phyloP scores from a whole-genome alignment of 2,113 vertebrate species.

The Ammodramus savannarum region DNA sequence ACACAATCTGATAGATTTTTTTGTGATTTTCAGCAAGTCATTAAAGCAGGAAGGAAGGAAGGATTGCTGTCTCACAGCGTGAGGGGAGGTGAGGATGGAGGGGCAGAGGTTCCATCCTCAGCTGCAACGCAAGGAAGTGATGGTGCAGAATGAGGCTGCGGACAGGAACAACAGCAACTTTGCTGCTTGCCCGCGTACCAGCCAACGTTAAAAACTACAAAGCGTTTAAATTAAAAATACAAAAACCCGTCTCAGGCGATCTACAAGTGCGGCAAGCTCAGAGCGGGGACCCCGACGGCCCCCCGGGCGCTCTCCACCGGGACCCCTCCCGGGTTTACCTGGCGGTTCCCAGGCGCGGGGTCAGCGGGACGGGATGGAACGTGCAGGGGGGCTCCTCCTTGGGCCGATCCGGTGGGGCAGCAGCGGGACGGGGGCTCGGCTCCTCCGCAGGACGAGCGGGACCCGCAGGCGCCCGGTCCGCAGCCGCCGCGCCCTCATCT shows the following conservation, averaged over 20 bases:
- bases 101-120: background rate
- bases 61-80: rapidly evolving
- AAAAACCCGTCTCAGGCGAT: background rate
- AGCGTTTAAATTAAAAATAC: rapidly evolving
- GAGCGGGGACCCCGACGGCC: background rate
- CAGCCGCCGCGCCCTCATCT: background rate
- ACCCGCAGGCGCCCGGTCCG: background rate
- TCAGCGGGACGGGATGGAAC: background rate
- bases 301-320: background rate
- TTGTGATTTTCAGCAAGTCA: background rate
- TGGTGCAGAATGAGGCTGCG: background rate
- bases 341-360: background rate
- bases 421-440: background rate
- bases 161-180: background rate
- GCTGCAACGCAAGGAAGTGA: background rate
- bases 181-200: rapidly evolving
- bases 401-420: background rate
- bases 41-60: rapidly evolving
- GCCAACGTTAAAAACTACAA: background rate
- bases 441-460: background rate
- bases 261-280: background rate
- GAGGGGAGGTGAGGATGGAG: background rate
- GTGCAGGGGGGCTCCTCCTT: background rate
- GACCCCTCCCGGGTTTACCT: slow-evolving; percentile 18
- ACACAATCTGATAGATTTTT: rapidly evolving